Percentiles rank a stretch among this genome's conserved stretches.
Evolutionary conservation across 2,113 vertebrate genomes (phyloP).

Genomic region (Tringa solitaria): DNA sequence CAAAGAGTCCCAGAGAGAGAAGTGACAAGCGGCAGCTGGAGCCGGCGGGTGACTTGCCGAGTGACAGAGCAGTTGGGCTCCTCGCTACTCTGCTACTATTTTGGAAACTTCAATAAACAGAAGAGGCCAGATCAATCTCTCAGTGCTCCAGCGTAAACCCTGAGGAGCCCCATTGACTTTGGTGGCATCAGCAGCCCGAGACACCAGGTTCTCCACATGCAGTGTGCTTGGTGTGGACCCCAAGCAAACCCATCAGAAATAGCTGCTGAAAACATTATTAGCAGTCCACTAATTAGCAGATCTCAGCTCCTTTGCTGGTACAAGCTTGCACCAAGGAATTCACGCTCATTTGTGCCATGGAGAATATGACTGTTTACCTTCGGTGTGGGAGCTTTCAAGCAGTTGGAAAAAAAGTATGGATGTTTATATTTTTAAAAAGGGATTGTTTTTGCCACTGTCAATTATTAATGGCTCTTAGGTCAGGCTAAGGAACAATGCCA

Average conservation of each 20-base stretch:
- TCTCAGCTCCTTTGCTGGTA: neutral
- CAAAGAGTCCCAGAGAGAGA: constrained; percentile 3
- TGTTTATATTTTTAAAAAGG: constrained; percentile 41
- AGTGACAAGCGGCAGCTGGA: constrained; percentile 57
- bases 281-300: neutral
- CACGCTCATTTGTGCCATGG: neutral
- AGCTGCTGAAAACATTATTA: neutral
- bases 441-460: constrained; percentile 36
- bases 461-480: constrained; percentile 46
- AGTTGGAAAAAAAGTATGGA: constrained; percentile 14
- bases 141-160: neutral
- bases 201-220: neutral
- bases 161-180: neutral
- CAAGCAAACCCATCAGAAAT: neutral
- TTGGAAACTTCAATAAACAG: constrained; percentile 63
- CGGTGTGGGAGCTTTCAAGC: neutral
- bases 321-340: neutral
- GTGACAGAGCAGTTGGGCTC: constrained; percentile 44
- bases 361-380: neutral
- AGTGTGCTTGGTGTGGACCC: neutral
- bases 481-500: constrained; percentile 38
- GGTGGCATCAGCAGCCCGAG: neutral
- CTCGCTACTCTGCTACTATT: constrained; percentile 10
- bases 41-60: neutral
- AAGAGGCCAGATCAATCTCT: constrained; percentile 14